These are phyloP conservation scores for Plestiodon gilberti DNA, from an alignment of 2,113 vertebrate genomes.

Conservation along the genomic window DNA sequence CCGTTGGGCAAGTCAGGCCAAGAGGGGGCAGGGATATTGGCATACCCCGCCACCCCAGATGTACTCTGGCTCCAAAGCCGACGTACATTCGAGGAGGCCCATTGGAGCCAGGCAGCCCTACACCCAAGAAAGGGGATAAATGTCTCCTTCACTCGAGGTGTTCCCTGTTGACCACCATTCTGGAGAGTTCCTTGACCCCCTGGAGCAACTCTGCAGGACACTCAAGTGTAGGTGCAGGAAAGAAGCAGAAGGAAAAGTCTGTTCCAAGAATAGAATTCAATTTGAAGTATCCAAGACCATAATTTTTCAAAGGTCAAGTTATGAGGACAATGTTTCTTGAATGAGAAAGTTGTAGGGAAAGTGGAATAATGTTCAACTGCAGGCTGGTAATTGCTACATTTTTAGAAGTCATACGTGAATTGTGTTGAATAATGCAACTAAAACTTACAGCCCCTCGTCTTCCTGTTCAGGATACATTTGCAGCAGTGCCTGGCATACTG, in stretches of 20 bases:
- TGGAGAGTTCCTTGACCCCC: background rate
- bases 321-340: background rate
- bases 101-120: too few species aligned
- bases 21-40: too few species aligned
- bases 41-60: too few species aligned
- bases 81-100: too few species aligned
- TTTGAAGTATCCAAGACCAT: background rate
- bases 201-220: background rate
- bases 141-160: too few species aligned
- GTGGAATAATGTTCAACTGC: background rate
- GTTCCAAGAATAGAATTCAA: background rate
- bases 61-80: background rate
- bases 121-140: too few species aligned
- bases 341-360: background rate
- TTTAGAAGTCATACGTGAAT: background rate
- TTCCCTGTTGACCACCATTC: background rate
- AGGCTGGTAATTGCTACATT: background rate
- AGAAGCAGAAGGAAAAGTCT: background rate
- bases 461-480: background rate
- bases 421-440: background rate
- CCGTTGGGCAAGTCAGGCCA: too few species aligned
- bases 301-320: background rate
- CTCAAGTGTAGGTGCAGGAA: background rate
- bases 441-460: background rate
- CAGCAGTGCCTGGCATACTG: background rate